These are phyloP conservation scores for Boleophthalmus pectinirostris DNA, from an alignment of 2,113 vertebrate species.

Conservation along the genomic window DNA sequence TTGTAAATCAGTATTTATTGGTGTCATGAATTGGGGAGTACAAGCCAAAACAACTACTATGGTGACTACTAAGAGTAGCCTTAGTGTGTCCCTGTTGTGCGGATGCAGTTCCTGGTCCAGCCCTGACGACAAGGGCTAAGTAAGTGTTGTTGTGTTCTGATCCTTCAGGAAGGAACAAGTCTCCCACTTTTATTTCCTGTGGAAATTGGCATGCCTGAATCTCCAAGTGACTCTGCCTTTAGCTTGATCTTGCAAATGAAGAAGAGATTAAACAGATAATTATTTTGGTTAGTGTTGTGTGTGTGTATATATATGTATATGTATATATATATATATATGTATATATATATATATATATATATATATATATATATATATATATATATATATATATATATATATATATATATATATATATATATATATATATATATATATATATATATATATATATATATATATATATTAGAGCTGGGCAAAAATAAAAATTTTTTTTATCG, in stretches of 20 bases:
- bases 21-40: not conserved
- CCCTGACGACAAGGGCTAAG: slow-evolving; percentile 40
- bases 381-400: no score
- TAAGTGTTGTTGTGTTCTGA: slow-evolving; percentile 71
- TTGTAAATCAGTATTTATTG: not conserved
- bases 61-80: not conserved
- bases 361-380: no score
- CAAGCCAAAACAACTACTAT: not conserved
- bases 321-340: no score
- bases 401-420: no score
- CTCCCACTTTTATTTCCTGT: slow-evolving; percentile 91
- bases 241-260: slow-evolving; percentile 59
- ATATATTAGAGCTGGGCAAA: no score
- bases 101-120: slow-evolving; percentile 37
- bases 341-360: no score
- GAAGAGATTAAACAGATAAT: not conserved
- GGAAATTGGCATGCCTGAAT: slow-evolving; percentile 73
- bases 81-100: slow-evolving; percentile 4
- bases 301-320: no score
- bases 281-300: no score
- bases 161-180: slow-evolving; percentile 90
- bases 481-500: no score
- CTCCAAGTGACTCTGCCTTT: slow-evolving; percentile 73
- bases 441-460: no score
- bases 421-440: no score